Evolutionary conservation across 2,113 vertebrate species (phyloP).

Genomic region (Alouatta palliata): DNA sequence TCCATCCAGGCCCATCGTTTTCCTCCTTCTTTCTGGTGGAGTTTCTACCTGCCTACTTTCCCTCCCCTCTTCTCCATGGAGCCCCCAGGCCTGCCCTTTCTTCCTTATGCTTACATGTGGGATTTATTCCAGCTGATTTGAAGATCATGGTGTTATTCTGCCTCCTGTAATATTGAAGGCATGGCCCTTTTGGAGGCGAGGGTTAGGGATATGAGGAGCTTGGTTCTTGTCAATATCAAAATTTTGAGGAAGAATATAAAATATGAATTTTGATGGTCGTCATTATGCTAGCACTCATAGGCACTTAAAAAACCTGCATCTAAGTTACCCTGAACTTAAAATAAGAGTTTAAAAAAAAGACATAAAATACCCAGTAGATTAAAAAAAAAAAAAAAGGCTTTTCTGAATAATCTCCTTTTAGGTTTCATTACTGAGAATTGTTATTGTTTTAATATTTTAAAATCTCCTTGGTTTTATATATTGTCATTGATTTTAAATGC

Average conservation of each 20-base stretch:
- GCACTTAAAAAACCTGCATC: too few relatives aligned
- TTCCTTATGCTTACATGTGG: not conserved
- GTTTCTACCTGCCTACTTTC: not conserved
- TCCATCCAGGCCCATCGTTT: not conserved
- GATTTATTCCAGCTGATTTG: not conserved
- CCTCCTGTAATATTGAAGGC: not conserved
- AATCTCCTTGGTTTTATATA: not conserved
- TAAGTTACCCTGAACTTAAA: too few relatives aligned
- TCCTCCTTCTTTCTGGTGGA: not conserved
- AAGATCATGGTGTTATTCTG: not conserved
- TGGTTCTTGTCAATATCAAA: not conserved
- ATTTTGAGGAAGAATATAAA: not conserved
- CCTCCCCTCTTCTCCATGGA: not conserved
- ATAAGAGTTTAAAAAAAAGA: too few relatives aligned
- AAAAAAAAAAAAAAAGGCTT: too few relatives aligned
- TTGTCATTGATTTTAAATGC: conserved; percentile 26
- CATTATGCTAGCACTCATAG: not conserved
- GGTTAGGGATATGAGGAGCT: not conserved
- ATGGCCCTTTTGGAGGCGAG: too few relatives aligned
- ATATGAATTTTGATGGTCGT: not conserved
- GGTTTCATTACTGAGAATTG: not conserved
- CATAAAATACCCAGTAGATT: too few relatives aligned
- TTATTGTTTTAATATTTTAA: not conserved
- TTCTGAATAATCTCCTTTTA: not conserved
- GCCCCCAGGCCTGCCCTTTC: too few relatives aligned